Evolutionary conservation across 2,113 vertebrate species (phyloP).

Genomic region (Tetrax tetrax): DNA sequence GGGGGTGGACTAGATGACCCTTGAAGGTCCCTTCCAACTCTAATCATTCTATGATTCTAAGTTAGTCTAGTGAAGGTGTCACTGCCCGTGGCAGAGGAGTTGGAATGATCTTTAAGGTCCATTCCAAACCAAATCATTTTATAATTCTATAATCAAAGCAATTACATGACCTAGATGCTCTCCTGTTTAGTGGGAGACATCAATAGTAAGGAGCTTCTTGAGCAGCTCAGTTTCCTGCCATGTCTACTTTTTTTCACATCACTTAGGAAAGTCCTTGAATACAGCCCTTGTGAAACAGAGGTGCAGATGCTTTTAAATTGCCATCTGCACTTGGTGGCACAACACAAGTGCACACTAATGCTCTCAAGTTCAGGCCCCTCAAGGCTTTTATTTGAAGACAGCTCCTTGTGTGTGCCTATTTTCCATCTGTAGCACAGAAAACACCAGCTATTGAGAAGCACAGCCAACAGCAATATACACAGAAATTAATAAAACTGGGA

Average conservation of each 20-base stretch:
- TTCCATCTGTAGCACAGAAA: not conserved
- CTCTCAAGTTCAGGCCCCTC: not conserved
- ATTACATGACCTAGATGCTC: not conserved
- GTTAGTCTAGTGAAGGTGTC: too few relatives aligned
- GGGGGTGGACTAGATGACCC: too few relatives aligned
- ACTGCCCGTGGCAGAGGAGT: too few relatives aligned
- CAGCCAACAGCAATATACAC: not conserved
- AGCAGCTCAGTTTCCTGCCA: not conserved
- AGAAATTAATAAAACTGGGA: not conserved
- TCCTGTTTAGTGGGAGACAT: not conserved
- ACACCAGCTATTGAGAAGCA: not conserved
- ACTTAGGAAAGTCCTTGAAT: constrained; percentile 5
- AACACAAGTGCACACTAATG: not conserved
- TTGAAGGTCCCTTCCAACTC: too few relatives aligned
- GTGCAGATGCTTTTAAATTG: not conserved
- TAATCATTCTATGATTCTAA: too few relatives aligned
- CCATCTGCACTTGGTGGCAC: not conserved
- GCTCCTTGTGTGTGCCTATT: not conserved
- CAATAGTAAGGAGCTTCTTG: not conserved
- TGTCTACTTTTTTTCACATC: not conserved
- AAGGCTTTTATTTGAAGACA: not conserved
- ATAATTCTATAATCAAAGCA: not conserved
- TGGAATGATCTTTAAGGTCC: too few relatives aligned
- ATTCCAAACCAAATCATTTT: too few relatives aligned
- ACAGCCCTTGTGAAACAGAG: not conserved